Conservation (phyloP, 2,113 vertebrate species). For the Echinops telfairi region DNA sequence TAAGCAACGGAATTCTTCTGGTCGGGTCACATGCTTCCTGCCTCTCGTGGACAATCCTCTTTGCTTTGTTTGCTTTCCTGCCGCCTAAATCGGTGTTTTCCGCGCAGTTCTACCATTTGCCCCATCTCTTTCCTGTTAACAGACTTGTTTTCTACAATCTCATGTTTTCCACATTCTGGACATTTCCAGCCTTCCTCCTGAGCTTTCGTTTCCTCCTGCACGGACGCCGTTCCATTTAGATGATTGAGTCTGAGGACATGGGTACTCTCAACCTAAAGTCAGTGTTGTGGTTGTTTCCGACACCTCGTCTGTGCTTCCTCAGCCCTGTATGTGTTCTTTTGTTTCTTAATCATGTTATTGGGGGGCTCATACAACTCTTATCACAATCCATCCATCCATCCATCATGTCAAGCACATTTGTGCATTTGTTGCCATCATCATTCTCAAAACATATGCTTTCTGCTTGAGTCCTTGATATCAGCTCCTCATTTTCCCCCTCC, state of each 20-base stretch:
- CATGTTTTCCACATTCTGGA: not conserved
- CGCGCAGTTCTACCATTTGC: not conserved
- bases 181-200: not conserved
- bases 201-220: not conserved
- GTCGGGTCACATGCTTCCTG: not conserved
- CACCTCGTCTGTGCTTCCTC: not conserved
- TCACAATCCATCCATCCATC: too few species aligned
- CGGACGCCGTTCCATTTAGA: not conserved
- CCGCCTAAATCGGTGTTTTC: not conserved
- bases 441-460: too few species aligned
- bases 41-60: not conserved
- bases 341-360: too few species aligned
- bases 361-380: too few species aligned
- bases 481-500: too few species aligned
- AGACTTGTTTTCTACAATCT: not conserved
- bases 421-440: too few species aligned
- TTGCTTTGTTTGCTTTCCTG: not conserved
- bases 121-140: not conserved
- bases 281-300: not conserved
- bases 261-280: not conserved
- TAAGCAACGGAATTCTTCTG: not conserved
- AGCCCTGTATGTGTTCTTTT: not conserved
- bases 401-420: too few species aligned
- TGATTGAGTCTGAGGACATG: not conserved
- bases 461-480: too few species aligned